These are phyloP conservation scores for Lycocerus yunnanus DNA, from an alignment of 2,888 invertebrate genomes.

Conservation along the genomic window DNA sequence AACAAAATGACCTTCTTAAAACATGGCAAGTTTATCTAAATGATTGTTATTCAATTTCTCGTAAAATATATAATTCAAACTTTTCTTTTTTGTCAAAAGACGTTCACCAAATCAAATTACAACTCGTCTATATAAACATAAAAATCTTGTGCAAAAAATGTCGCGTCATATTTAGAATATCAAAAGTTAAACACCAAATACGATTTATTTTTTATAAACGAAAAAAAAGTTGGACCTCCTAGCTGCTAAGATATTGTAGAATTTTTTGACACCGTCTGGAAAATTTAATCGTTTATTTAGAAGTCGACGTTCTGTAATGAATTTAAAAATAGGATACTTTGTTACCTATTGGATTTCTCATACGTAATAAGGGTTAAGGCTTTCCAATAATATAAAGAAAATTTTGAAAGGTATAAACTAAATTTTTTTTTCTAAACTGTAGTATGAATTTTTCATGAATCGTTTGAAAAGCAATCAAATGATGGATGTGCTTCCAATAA, in stretches of 20 bases:
- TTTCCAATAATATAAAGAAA: neutral
- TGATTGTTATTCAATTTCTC: neutral
- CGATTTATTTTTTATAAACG: neutral
- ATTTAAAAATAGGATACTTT: neutral
- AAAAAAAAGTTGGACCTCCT: neutral
- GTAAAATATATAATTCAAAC: neutral
- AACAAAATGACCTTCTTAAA: neutral
- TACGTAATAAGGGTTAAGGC: neutral
- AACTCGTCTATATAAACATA: neutral
- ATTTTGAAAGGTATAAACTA: neutral
- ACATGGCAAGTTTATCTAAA: neutral
- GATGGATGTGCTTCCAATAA: neutral
- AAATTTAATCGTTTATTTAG: neutral
- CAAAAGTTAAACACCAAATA: neutral
- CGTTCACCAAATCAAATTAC: neutral
- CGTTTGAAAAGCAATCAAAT: neutral
- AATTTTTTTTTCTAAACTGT: neutral
- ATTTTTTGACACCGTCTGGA: neutral
- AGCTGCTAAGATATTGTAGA: neutral
- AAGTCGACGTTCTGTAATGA: neutral
- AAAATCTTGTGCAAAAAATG: neutral
- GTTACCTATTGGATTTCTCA: neutral
- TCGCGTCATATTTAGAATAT: neutral
- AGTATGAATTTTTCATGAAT: neutral
- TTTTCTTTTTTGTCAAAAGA: neutral